Percentiles rank a stretch among this genome's conserved stretches.
Conservation (phyloP, 2,113 vertebrate species). For the Ameiurus melas region DNA sequence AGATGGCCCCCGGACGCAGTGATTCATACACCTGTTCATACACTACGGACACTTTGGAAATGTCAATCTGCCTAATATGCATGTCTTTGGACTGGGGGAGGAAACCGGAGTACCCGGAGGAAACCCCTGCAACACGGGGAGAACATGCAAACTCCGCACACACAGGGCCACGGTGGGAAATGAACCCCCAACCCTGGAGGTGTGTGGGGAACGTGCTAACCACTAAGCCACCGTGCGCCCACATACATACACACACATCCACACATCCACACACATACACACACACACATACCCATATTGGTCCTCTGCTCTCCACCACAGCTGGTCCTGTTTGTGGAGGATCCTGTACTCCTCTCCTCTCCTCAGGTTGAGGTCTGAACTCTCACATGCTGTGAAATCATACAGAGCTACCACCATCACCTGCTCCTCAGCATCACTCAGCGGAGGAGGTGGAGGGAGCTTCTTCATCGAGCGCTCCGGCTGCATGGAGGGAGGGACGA, state of each 20-base stretch:
- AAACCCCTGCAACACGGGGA: too few relatives aligned
- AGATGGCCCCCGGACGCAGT: too few relatives aligned
- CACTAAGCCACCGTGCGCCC: neutral
- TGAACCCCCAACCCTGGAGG: too few relatives aligned
- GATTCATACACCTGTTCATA: too few relatives aligned
- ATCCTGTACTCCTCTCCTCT: conserved; percentile 81
- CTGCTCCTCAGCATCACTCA: conserved; percentile 53
- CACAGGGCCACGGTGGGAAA: too few relatives aligned
- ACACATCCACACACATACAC: neutral
- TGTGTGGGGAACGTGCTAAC: too few relatives aligned
- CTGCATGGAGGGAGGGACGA: conserved; percentile 45
- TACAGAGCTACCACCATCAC: conserved; percentile 80
- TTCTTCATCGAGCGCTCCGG: conserved; percentile 69
- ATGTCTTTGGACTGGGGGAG: too few relatives aligned
- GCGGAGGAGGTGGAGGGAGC: conserved; percentile 69
- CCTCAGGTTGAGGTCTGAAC: conserved; percentile 65
- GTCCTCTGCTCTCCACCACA: conserved; percentile 89
- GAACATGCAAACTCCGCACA: too few relatives aligned
- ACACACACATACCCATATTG: conserved; percentile 67
- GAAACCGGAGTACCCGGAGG: too few relatives aligned
- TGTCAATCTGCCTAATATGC: too few relatives aligned
- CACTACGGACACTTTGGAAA: too few relatives aligned
- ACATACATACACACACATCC: neutral
- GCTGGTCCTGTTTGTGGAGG: conserved; percentile 79
- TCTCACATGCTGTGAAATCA: conserved; percentile 80